A percentile compares a stretch with the other conserved stretches of the same genome.
These are phyloP conservation scores for Trichonephila inaurata DNA, from an alignment of 1,140 invertebrate genomes.

Conservation along the genomic window DNA sequence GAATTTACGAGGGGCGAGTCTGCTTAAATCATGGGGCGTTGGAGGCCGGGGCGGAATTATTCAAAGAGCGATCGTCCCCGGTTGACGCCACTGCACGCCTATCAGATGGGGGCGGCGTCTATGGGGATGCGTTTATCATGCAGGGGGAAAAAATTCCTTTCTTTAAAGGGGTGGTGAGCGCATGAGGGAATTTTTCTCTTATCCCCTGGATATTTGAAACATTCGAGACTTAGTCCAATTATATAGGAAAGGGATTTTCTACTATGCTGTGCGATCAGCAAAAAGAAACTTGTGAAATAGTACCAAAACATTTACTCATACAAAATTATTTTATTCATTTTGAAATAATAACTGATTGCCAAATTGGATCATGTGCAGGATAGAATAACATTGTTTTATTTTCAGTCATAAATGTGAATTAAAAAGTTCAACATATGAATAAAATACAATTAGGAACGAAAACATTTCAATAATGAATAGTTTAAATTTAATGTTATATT, in stretches of 20 bases:
- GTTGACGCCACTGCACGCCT: conserved; percentile 19
- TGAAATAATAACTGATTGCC: no score
- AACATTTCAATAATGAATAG: no score
- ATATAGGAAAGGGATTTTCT: conserved; percentile 5
- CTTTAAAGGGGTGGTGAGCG: neutral
- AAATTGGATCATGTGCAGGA: no score
- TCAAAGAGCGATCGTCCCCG: conserved; percentile 40
- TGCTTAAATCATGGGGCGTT: conserved; percentile 60
- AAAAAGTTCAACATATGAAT: no score
- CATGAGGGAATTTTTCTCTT: conserved; percentile 8
- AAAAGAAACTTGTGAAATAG: no score
- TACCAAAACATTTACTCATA: no score
- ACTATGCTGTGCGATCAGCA: neutral
- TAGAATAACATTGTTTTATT: no score
- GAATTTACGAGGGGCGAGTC: conserved; percentile 69
- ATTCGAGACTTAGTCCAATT: conserved; percentile 29
- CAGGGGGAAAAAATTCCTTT: neutral
- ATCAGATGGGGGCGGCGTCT: conserved; percentile 12
- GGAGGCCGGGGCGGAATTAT: conserved; percentile 55
- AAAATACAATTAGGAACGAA: no score
- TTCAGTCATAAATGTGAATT: no score
- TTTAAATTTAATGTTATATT: no score
- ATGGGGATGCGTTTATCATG: conserved; percentile 55
- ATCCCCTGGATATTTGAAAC: neutral
- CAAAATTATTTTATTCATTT: no score